Base-by-base conservation (phyloP, 2,797 vertebrate genomes). In the Pteropus rufus region DNA sequence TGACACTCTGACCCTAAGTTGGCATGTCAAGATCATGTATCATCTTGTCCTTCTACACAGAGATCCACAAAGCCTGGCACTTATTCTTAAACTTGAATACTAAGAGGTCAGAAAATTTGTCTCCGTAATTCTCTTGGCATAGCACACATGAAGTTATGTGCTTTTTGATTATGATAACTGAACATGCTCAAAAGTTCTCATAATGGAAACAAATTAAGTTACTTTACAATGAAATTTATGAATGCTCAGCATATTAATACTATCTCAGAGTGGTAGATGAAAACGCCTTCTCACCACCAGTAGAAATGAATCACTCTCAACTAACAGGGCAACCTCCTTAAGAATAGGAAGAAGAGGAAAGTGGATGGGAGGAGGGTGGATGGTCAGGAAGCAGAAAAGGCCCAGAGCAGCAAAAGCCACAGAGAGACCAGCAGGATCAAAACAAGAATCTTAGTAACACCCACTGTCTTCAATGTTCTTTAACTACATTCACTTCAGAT, bases 191-290 rank as follows among this genome's bases (percentile, higher is more conserved):
- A 93, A 96, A 92, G 70, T 88, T 46, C 75, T 93, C 75, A 94
- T 93, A 96, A 95, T 95, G 49, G 76, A 96, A 97, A 95, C 91
- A 97, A 96, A 97, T 95, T 94, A 96, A 97, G 64, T 89, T 64
- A 41, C 80, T 91, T 93, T 80, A 96, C 39, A 85, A 54, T 94
- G 84, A 97, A 95, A 96, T 95, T 97, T 97, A 94, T 92, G 87
- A 96, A 96, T 82, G 69, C n/a, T 52, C 81, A 89, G 31, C 56
- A 95, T 46, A 97, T 95, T 94, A 97, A 94, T 91, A 76, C 58
- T 90, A 83, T n/a, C 15, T 82, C 58, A 91, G 60, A 94, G 39
- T 76, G 54, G 44, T 84, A 41, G 67, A 64, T 62, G 62, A 96
- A 97, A 96, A 95, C 85, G 67, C 7, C 52, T 92, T 93, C 87